phyloP scores from a whole-genome alignment of 2,888 invertebrate species.

The Marronus borbonicus region DNA sequence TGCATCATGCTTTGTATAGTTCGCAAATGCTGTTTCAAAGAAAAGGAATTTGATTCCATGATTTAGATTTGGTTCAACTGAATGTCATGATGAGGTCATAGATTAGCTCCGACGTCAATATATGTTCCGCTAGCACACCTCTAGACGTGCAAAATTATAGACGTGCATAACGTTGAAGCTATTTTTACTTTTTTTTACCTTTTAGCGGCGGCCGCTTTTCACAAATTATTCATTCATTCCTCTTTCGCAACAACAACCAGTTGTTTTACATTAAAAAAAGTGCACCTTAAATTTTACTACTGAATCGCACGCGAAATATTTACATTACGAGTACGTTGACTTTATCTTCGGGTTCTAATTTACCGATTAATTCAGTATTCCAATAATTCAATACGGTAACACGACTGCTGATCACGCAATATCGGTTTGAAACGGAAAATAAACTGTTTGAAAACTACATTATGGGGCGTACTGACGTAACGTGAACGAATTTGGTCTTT shows the following conservation, averaged over 20 bases:
- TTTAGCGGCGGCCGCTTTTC: constrained; percentile 2
- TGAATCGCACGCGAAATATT: constrained; percentile 38
- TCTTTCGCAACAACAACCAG: constrained; percentile 31
- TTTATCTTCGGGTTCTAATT: constrained; percentile 38
- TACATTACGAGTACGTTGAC: constrained; percentile 46
- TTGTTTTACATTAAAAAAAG: constrained; percentile 13
- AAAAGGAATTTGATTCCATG: not conserved
- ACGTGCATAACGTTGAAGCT: not conserved
- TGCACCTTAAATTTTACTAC: constrained; percentile 36
- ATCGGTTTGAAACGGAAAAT: constrained; percentile 22
- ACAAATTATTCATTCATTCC: constrained; percentile 43
- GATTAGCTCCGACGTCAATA: not conserved
- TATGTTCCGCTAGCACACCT: not conserved
- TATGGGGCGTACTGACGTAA: constrained; percentile 13
- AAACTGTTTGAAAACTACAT: constrained; percentile 20
- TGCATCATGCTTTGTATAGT: not conserved
- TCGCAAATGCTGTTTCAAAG: not conserved
- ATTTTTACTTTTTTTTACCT: not conserved
- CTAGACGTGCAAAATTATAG: not conserved
- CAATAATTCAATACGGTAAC: constrained; percentile 44
- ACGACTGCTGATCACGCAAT: constrained; percentile 42
- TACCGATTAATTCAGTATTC: constrained; percentile 39
- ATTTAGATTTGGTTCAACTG: not conserved
- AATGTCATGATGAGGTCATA: not conserved
- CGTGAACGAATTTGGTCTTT: not conserved